Percentiles rank a stretch among this genome's conserved stretches.
Conservation (phyloP, 2,113 vertebrate species). For the Ophthalmolycus amberensis region DNA sequence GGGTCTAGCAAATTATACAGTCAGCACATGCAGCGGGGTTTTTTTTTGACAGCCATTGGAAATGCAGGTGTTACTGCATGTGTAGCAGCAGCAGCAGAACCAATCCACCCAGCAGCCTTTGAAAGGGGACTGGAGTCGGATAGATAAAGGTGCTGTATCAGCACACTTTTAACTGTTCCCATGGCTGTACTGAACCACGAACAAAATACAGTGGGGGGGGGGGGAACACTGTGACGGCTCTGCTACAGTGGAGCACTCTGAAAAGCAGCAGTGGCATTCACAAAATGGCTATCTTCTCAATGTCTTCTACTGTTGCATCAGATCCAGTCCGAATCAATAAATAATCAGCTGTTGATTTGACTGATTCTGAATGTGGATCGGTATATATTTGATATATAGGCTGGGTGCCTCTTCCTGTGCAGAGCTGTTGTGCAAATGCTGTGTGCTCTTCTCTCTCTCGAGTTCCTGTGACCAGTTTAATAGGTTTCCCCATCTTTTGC, state of each 20-base stretch:
- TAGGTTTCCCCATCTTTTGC: constrained; percentile 18
- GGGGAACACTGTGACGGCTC: background rate
- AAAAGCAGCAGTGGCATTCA: background rate
- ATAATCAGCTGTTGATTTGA: background rate
- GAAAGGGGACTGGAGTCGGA: constrained; percentile 29
- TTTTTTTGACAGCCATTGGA: background rate
- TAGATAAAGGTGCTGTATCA: constrained; percentile 58
- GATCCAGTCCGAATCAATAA: background rate
- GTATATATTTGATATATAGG: too few relatives aligned
- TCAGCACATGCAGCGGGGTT: background rate
- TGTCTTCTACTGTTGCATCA: background rate
- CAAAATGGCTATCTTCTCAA: background rate
- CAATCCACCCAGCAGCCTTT: constrained; percentile 11
- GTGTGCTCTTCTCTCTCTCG: background rate
- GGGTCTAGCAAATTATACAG: background rate
- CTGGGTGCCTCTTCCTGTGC: background rate
- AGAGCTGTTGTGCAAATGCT: background rate
- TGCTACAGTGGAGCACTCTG: constrained; percentile 44
- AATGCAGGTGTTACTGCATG: background rate
- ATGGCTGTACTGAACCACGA: constrained; percentile 42
- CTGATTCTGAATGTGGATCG: background rate
- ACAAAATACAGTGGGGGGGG: constrained; percentile 20
- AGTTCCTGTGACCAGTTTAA: background rate
- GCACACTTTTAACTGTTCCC: constrained; percentile 56
- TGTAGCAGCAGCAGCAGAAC: constrained; percentile 1